Base-by-base conservation (phyloP, 2,888 invertebrate species). In the Cacoxenus indagator region DNA sequence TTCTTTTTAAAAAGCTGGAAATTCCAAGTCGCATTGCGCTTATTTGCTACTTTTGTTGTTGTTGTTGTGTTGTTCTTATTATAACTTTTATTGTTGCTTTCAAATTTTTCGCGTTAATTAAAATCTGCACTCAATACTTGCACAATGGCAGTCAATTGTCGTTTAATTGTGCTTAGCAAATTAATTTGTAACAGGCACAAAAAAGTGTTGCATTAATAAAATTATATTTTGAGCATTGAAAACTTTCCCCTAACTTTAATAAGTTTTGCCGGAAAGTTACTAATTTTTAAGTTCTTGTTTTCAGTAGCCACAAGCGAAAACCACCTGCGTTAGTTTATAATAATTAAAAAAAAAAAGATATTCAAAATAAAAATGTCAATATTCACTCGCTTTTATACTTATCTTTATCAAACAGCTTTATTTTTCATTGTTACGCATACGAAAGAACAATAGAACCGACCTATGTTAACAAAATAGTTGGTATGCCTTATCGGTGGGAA, bases 1-100 rank as follows among this genome's bases (percentile, higher is more conserved):
- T n/a, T n/a, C n/a, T n/a, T n/a, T n/a, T n/a, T 26, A 59, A 72
- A 78, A 80, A 80, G 81, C 80, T 80, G 81, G 80, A 79, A 80
- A 78, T 79, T 66, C 81, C 80, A 76, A 69, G 4, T 73, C 14
- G 55, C 14, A 8, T 67, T 64, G 61, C 65, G 54, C 67, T 69
- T 67, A 48, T 67, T 68, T 46, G 68, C 57, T 61, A 61, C 46
- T 70, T 67, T 27, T 69, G 26, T 54, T 6, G 51, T 65, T 57
- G 55, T 31, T 5, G 31, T 31, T 65, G 24, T 64, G 26, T 22
- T 66, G 14, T 64, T 51, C 48, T 31, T 48, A 11, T 68, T 22
- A 4, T 27, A 17, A 48, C 3, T 37, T 5, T 27, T 2, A 29
- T 14, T 57, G n/a, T n/a, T n/a, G n/a, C n/a, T n/a, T n/a, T n/a